Evolutionary conservation across 2,113 vertebrate species (phyloP).

Genomic region (Lethenteron reissneri): DNA sequence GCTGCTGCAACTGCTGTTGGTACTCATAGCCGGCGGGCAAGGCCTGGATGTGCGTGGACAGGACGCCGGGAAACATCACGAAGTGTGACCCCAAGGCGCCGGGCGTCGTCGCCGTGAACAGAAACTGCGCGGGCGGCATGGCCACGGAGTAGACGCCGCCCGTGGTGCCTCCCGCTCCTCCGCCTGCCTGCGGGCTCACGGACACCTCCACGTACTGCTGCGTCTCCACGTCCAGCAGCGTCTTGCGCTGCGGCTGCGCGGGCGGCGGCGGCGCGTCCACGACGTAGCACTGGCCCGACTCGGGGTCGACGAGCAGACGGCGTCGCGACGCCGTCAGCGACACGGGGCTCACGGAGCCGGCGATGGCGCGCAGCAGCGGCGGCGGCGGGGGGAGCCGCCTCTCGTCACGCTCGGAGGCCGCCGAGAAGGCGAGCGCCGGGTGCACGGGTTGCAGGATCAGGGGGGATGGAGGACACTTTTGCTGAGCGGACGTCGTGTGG

Average conservation of each 20-base stretch:
- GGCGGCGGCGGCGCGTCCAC: slow-evolving; percentile 40
- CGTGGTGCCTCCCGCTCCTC: not conserved
- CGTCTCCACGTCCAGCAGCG: slow-evolving; percentile 74
- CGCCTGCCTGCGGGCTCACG: slow-evolving; percentile 25
- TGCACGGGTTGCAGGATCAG: too few species aligned
- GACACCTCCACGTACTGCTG: slow-evolving; percentile 69
- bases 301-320: slow-evolving; percentile 74
- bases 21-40: slow-evolving; percentile 22
- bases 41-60: not conserved
- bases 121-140: not conserved
- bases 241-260: slow-evolving; percentile 41
- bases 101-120: slow-evolving; percentile 30
- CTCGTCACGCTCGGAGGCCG: too few species aligned
- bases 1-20: too few species aligned
- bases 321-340: slow-evolving; percentile 24
- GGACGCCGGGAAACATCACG: slow-evolving; percentile 70
- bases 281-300: slow-evolving; percentile 69
- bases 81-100: slow-evolving; percentile 17
- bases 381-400: too few species aligned
- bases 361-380: too few species aligned
- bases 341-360: too few species aligned
- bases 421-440: too few species aligned
- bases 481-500: too few species aligned
- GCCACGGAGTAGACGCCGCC: not conserved
- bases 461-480: too few species aligned